Evolutionary conservation across 2,113 vertebrate species (phyloP).

Genomic region (Peromyscus leucopus): DNA sequence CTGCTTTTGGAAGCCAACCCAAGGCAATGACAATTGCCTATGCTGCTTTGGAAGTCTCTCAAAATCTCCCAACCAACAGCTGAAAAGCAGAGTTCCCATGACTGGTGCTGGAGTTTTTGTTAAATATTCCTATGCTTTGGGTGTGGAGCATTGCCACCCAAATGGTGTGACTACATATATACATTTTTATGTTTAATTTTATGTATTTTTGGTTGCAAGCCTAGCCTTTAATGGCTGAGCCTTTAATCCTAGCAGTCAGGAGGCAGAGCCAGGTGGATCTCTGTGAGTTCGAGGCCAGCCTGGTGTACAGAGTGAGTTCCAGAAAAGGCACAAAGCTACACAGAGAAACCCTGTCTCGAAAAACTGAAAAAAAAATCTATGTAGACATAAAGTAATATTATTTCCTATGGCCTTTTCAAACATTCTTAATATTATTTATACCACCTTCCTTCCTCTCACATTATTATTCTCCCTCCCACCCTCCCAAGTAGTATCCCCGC

Average conservation of each 20-base stretch:
- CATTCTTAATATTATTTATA: not conserved
- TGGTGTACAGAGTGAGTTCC: too few relatives aligned
- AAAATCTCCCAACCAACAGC: not conserved
- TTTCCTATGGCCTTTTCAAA: too few relatives aligned
- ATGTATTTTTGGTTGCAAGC: not conserved
- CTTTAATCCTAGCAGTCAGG: too few relatives aligned
- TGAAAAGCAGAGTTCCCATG: not conserved
- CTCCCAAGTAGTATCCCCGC: fast-evolving
- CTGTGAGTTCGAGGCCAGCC: too few relatives aligned
- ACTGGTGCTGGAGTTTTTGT: not conserved
- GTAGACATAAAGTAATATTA: not conserved
- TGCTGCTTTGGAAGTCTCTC: not conserved
- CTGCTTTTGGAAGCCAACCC: not conserved
- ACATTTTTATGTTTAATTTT: not conserved
- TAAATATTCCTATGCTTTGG: not conserved
- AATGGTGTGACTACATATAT: not conserved
- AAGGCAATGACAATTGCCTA: not conserved
- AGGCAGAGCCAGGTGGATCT: too few relatives aligned
- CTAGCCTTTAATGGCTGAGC: too few relatives aligned
- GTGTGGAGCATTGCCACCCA: not conserved
- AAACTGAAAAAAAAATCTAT: not conserved
- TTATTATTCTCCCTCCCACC: not conserved
- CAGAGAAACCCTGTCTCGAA: too few relatives aligned
- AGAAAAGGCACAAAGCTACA: too few relatives aligned
- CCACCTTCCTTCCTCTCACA: not conserved